Evolutionary conservation across 2,113 vertebrate genomes (phyloP).

Genomic region (Aegotheles bennettii): DNA sequence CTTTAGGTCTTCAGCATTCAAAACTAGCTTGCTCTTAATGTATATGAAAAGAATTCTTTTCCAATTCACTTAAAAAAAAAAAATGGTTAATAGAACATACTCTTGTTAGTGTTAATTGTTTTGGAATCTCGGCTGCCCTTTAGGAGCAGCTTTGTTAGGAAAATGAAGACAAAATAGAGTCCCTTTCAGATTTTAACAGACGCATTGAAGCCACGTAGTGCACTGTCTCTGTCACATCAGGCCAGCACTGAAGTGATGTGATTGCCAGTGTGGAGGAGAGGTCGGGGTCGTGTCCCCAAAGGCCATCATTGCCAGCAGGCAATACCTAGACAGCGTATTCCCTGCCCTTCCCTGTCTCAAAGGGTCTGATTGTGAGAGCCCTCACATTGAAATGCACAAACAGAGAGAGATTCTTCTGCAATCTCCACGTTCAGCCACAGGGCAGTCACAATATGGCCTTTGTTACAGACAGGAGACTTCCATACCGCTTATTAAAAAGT

Average conservation of each 20-base stretch:
- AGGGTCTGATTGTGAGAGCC: conserved; percentile 35
- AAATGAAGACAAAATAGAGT: background rate
- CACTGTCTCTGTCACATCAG: background rate
- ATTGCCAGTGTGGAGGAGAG: background rate
- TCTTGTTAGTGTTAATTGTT: conserved; percentile 8
- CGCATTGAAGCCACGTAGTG: background rate
- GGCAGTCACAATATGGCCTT: background rate
- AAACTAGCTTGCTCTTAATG: background rate
- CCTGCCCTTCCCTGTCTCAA: conserved; percentile 4
- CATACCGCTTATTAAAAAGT: background rate
- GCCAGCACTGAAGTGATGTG: background rate
- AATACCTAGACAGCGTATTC: conserved; percentile 25
- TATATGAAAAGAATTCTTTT: conserved; percentile 4
- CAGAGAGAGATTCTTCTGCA: conserved; percentile 41
- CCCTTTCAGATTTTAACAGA: conserved; percentile 26
- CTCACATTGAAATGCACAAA: background rate
- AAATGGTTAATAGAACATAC: background rate
- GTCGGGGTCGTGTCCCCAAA: conserved; percentile 36
- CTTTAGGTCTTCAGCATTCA: background rate
- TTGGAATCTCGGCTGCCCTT: conserved; percentile 15
- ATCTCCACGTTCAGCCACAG: background rate
- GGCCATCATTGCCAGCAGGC: conserved; percentile 42
- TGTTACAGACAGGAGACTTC: background rate
- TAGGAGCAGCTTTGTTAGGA: background rate
- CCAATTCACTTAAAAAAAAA: background rate